Evolutionary conservation across 2,797 vertebrate species (phyloP), one percentile per base, ranked within the genome.

Genomic region (Euthynnus affinis): DNA sequence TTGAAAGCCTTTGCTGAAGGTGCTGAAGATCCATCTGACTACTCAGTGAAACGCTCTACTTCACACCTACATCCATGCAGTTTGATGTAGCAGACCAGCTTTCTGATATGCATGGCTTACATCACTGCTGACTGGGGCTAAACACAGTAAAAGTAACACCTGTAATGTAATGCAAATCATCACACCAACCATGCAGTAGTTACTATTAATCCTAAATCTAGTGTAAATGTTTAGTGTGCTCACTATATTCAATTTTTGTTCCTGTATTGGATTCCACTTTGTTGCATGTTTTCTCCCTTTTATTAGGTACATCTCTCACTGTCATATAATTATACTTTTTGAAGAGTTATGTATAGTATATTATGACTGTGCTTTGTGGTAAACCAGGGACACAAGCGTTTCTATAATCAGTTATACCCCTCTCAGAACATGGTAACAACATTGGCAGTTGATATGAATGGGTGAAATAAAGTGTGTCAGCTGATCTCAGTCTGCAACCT

Each of bases 1-100:
- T 71, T 88, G 82, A 88, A 72, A 87, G 81, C 76, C 63, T 83
- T 79, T 58, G 42, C 71, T 76, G 44, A 63, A 89, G 84, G 87
- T 83, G 88, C 78, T 64, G 67, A 52, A 71, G 78, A 83, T 72
- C 25, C 27, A n/a, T 82, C 42, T 44, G 74, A 83, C 60, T 74
- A 62, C 75, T 37, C 61, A 34, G 48, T 62, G 9, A 66, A 52
- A 71, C 6, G 25, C 52, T 76, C 64, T 5, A 25, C 74, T 80
- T 76, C 72, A 82, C 55, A 70, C 79, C 48, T 78, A 15, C 69
- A 68, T 57, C 51, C 23, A 3, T 61, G 59, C 72, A 62, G 14
- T 63, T 2, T 37, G 18, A 14, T 55, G 72, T 42, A 22, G 44
- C 37, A 27, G 51, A 32, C 18, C 25, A 8, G 51, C 27, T 25